Conservation (phyloP, 2,797 vertebrate species). For the Lutjanus campechanus region DNA sequence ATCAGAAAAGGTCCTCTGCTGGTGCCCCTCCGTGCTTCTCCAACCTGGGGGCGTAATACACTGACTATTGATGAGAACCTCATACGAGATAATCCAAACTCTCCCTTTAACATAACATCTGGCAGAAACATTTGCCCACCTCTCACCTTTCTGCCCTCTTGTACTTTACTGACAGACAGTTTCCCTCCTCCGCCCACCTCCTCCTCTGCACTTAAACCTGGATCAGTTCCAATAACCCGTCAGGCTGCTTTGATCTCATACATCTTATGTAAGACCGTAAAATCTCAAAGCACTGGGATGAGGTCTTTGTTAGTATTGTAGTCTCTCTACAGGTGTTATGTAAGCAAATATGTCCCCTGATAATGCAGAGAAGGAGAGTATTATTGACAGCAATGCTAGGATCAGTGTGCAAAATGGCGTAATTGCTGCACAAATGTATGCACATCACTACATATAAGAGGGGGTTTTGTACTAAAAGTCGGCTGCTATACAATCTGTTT, state of each 20-base stretch:
- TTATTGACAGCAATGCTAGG: background rate
- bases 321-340: background rate
- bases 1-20: no score
- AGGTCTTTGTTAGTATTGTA: background rate
- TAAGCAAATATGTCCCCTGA: slow-evolving; percentile 1
- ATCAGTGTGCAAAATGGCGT: background rate
- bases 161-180: slow-evolving; percentile 6
- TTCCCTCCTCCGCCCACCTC: background rate
- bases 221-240: slow-evolving; percentile 28
- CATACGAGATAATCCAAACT: no score
- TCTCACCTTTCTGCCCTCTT: slow-evolving; percentile 22
- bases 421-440: background rate
- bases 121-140: slow-evolving; percentile 7
- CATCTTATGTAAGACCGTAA: slow-evolving; percentile 13
- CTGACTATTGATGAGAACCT: no score
- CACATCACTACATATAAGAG: background rate
- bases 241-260: slow-evolving; percentile 14
- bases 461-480: background rate
- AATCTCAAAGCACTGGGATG: background rate
- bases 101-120: slow-evolving; percentile 2
- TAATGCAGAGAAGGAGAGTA: background rate
- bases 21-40: no score
- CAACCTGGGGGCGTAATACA: no score
- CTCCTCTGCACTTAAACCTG: slow-evolving; percentile 43
- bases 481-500: background rate